phyloP scores from a whole-genome alignment of 2,888 invertebrate species.

The Heteropelma amictum region DNA sequence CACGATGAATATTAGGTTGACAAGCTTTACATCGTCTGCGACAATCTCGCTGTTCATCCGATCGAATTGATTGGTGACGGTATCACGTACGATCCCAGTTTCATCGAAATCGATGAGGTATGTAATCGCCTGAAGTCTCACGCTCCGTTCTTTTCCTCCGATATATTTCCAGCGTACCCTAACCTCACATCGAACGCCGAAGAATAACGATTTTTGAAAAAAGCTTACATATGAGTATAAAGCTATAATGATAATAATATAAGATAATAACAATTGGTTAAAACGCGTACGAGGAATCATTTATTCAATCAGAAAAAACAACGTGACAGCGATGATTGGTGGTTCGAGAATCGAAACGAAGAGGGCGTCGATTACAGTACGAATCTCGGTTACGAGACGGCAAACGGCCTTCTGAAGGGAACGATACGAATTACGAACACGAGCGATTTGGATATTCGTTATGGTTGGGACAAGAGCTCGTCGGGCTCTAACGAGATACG shows the following conservation, averaged over 20 bases:
- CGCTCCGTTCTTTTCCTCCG: no score
- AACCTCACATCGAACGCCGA: no score
- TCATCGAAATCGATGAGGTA: slow-evolving; percentile 59
- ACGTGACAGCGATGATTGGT: not conserved
- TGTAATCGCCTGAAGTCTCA: no score
- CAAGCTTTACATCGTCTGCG: slow-evolving; percentile 75
- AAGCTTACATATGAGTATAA: not conserved
- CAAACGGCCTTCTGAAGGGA: slow-evolving; percentile 40
- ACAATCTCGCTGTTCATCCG: slow-evolving; percentile 75
- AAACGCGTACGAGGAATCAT: no score
- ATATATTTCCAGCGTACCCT: no score
- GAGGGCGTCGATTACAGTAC: slow-evolving; percentile 37
- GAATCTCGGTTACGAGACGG: slow-evolving; percentile 20
- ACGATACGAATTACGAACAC: slow-evolving; percentile 57
- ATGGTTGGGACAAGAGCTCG: slow-evolving; percentile 67
- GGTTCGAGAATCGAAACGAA: not conserved
- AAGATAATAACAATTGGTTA: not conserved
- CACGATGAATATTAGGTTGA: slow-evolving; percentile 68
- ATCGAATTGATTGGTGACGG: slow-evolving; percentile 78
- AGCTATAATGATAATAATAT: not conserved
- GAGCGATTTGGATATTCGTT: slow-evolving; percentile 64
- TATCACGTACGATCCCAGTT: slow-evolving; percentile 70
- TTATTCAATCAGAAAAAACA: slow-evolving; percentile 14
- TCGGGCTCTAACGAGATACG: slow-evolving; percentile 6
- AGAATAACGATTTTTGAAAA: no score